Conservation (phyloP, 2,797 vertebrate genomes). For the Channa striata region DNA sequence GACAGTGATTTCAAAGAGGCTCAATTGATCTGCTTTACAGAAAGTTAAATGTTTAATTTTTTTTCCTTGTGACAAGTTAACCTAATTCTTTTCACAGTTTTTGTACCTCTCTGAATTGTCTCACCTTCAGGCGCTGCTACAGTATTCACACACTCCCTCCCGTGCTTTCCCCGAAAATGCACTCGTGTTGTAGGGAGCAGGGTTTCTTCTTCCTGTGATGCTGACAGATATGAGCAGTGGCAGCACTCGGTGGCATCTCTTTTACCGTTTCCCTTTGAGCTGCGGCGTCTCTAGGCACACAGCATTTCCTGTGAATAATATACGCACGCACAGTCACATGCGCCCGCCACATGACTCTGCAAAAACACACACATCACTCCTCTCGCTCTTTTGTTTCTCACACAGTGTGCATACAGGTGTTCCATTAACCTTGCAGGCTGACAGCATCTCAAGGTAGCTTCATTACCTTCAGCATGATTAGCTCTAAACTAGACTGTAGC, state of each 20-base stretch:
- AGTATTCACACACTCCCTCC: constrained; percentile 18
- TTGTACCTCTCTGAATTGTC: constrained; percentile 28
- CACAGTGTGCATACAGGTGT: constrained; percentile 62
- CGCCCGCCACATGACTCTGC: constrained; percentile 27
- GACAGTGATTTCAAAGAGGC: constrained; percentile 39
- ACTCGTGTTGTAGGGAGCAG: constrained; percentile 22
- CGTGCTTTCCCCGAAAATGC: constrained; percentile 9
- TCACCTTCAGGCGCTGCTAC: constrained; percentile 51
- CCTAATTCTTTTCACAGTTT: constrained; percentile 44
- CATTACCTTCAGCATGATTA: constrained; percentile 70
- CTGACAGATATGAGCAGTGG: constrained; percentile 65
- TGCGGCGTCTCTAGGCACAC: constrained; percentile 38
- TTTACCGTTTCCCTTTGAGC: constrained; percentile 56
- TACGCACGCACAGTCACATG: constrained; percentile 36
- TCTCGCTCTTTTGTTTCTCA: not conserved
- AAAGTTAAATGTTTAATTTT: constrained; percentile 36
- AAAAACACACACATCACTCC: constrained; percentile 21
- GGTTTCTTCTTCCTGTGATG: constrained; percentile 45
- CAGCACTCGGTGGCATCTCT: constrained; percentile 37
- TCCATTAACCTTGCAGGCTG: constrained; percentile 73
- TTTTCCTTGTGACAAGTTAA: constrained; percentile 48
- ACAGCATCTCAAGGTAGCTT: constrained; percentile 57
- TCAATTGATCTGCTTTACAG: constrained; percentile 30
- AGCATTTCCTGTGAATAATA: constrained; percentile 55
- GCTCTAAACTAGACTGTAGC: constrained; percentile 56